These are phyloP conservation scores for Carassius gibelio DNA, from an alignment of 2,113 vertebrate species.

Conservation along the genomic window DNA sequence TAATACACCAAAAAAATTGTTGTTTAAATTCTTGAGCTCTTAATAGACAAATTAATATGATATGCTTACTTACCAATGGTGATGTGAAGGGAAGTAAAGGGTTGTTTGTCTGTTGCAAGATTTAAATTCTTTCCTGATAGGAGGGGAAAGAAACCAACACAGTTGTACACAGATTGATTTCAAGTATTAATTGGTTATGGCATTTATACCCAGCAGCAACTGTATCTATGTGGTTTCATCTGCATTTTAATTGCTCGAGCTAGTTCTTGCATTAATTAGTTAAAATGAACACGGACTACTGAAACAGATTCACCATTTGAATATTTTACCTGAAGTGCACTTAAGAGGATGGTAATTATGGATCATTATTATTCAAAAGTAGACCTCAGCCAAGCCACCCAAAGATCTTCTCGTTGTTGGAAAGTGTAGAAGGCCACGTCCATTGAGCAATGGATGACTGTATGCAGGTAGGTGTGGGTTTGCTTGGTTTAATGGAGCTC, in stretches of 20 bases:
- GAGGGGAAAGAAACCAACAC: neutral
- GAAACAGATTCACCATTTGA: slow-evolving; percentile 62
- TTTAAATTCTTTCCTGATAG: neutral
- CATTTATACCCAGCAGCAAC: slow-evolving; percentile 39
- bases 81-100: neutral
- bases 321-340: slow-evolving; percentile 62
- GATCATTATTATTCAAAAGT: slow-evolving; percentile 71
- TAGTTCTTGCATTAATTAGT: slow-evolving; percentile 49
- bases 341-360: slow-evolving; percentile 65
- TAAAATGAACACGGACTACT: slow-evolving; percentile 34
- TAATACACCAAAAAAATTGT: neutral
- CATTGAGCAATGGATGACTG: slow-evolving; percentile 52
- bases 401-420: slow-evolving; percentile 45
- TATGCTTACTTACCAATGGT: neutral
- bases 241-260: slow-evolving; percentile 27
- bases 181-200: slow-evolving; percentile 32
- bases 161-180: slow-evolving; percentile 33
- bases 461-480: slow-evolving; percentile 58
- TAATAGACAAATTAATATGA: neutral
- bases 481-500: slow-evolving; percentile 57
- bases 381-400: slow-evolving; percentile 56
- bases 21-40: neutral
- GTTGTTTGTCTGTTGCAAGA: slow-evolving; percentile 7
- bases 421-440: slow-evolving; percentile 49
- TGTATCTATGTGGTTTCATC: slow-evolving; percentile 29